These are phyloP conservation scores for Protomyctophum bolini DNA, from an alignment of 2,113 vertebrate species.

Conservation along the genomic window DNA sequence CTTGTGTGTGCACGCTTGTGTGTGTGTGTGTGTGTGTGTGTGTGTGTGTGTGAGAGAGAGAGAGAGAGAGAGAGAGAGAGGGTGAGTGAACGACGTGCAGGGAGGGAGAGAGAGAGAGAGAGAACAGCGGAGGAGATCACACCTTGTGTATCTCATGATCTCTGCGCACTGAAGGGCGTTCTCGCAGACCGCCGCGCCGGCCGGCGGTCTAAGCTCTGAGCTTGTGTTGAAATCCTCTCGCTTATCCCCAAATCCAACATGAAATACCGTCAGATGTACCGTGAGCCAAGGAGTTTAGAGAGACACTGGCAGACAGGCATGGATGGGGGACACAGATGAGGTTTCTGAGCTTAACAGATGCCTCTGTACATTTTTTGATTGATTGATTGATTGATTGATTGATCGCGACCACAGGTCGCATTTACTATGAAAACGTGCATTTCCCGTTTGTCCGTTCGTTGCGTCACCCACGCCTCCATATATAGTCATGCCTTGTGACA, in stretches of 20 bases:
- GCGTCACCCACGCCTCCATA: too few species aligned
- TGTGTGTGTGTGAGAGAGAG: neutral
- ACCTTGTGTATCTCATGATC: constrained; percentile 63
- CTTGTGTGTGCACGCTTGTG: neutral
- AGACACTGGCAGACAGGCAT: constrained; percentile 50
- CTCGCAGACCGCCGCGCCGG: constrained; percentile 18
- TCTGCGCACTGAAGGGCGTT: constrained; percentile 62
- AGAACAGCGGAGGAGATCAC: constrained; percentile 33
- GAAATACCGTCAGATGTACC: constrained; percentile 81
- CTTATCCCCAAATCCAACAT: constrained; percentile 81
- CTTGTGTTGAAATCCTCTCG: constrained; percentile 76
- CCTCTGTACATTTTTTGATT: too few species aligned
- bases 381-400: too few species aligned
- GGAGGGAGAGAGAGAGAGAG: constrained; percentile 4
- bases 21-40: neutral
- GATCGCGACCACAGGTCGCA: too few species aligned
- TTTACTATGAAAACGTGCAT: too few species aligned
- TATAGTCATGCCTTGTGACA: too few species aligned
- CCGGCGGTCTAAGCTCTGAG: constrained; percentile 71
- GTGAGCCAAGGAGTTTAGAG: constrained; percentile 66
- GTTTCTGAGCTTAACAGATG: constrained; percentile 40
- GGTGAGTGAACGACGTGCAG: constrained; percentile 22
- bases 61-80: constrained; percentile 18
- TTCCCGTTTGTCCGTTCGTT: too few species aligned
- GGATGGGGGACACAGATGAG: constrained; percentile 12